Conservation (phyloP, 2,888 invertebrate genomes). For the Zhengitettix transpicula region DNA sequence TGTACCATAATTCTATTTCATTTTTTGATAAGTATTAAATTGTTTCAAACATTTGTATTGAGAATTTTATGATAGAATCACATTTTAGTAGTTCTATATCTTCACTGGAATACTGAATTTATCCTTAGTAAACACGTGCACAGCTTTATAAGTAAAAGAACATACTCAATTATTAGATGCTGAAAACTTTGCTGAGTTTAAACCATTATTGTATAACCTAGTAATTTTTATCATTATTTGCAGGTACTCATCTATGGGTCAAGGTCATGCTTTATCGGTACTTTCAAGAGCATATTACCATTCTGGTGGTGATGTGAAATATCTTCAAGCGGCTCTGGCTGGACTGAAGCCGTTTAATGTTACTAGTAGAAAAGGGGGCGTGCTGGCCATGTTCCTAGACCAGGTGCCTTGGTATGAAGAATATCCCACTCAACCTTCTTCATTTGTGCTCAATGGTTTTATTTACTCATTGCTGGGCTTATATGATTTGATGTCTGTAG, state of each 20-base stretch:
- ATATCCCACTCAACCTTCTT: constrained; percentile 88
- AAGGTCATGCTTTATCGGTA: constrained; percentile 94
- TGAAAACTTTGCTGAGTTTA: not conserved
- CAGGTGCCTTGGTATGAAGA: constrained; percentile 93
- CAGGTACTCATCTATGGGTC: constrained; percentile 94
- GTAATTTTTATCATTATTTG: not conserved
- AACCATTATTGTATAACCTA: not conserved
- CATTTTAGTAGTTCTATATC: too few relatives aligned
- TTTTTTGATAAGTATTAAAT: too few relatives aligned
- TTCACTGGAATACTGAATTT: not conserved
- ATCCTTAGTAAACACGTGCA: not conserved
- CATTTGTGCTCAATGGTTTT: constrained; percentile 95
- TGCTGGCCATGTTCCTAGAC: constrained; percentile 69
- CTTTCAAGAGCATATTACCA: constrained; percentile 77
- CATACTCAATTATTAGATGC: not conserved
- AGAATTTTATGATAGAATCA: too few relatives aligned
- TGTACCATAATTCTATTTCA: too few relatives aligned
- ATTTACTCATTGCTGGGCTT: constrained; percentile 92
- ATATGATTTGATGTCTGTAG: constrained; percentile 79
- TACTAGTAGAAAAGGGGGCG: constrained; percentile 59
- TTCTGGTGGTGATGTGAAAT: constrained; percentile 55
- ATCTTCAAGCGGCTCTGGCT: constrained; percentile 63
- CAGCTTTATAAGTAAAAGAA: not conserved
- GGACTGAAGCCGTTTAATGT: constrained; percentile 67
- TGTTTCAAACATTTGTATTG: too few relatives aligned